Percentiles rank a stretch among this genome's conserved stretches.
Evolutionary conservation across 2,888 invertebrate species (phyloP).

Genomic region (Metalampra italica): DNA sequence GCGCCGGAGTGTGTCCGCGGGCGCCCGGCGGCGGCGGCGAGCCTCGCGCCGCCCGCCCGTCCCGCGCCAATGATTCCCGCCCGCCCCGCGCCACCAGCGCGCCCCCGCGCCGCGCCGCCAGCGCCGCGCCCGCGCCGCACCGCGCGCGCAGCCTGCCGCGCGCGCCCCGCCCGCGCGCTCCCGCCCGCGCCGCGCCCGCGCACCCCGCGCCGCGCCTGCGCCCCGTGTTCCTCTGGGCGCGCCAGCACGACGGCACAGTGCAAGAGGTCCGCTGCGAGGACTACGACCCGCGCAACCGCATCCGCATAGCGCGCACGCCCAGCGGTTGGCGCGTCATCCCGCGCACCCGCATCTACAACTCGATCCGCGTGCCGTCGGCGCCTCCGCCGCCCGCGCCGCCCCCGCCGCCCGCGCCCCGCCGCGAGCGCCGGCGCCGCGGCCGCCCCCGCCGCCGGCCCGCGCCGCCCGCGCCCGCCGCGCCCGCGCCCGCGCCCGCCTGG

Average conservation of each 20-base stretch:
- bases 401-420: conserved; percentile 16
- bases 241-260: conserved; percentile 88
- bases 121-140: conserved; percentile 41
- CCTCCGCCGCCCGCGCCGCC: conserved; percentile 25
- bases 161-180: conserved; percentile 22
- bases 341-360: conserved; percentile 82
- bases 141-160: conserved; percentile 61
- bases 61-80: conserved; percentile 62
- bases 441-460: neutral
- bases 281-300: conserved; percentile 91
- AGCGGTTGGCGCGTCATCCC: conserved; percentile 91
- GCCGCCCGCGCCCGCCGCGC: conserved; percentile 5
- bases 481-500: conserved; percentile 41
- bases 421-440: conserved; percentile 32
- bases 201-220: conserved; percentile 80
- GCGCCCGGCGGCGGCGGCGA: conserved; percentile 73
- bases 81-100: conserved; percentile 59
- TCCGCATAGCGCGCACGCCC: conserved; percentile 88
- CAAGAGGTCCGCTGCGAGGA: conserved; percentile 92
- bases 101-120: conserved; percentile 56
- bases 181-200: conserved; percentile 28
- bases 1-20: conserved; percentile 69
- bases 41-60: conserved; percentile 66
- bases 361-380: conserved; percentile 53
- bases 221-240: conserved; percentile 92